phyloP scores from a whole-genome alignment of 1,140 invertebrate genomes.

The Bradysia coprophila region DNA sequence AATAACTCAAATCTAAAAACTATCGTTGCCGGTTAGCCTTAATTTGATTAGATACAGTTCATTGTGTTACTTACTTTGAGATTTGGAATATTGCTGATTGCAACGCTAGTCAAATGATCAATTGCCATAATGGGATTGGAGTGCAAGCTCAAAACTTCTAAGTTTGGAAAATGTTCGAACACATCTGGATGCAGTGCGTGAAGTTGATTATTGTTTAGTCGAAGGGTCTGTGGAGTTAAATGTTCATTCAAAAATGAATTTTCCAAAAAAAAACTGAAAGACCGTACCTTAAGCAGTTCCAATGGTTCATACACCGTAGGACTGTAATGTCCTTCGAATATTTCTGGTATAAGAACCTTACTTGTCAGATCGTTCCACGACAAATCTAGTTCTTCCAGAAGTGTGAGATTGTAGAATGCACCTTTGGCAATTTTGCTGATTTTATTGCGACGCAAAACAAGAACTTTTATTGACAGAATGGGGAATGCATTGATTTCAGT shows the following conservation, averaged over 20 bases:
- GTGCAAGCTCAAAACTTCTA: constrained; percentile 43
- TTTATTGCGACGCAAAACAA: constrained; percentile 28
- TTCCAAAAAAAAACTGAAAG: neutral
- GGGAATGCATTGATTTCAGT: constrained; percentile 13
- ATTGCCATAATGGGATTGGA: constrained; percentile 44
- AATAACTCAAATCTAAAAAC: constrained; percentile 45
- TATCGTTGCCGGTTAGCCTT: constrained; percentile 12
- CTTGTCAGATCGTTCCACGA: constrained; percentile 43
- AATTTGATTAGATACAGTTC: constrained; percentile 3
- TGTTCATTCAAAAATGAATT: neutral
- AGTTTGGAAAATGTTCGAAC: constrained; percentile 44
- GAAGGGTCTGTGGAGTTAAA: constrained; percentile 22
- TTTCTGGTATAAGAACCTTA: constrained; percentile 32
- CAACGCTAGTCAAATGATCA: constrained; percentile 34
- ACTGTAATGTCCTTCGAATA: constrained; percentile 43
- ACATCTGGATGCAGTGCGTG: constrained; percentile 43
- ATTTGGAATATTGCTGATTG: constrained; percentile 36
- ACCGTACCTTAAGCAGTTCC: constrained; percentile 28
- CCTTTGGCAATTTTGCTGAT: constrained; percentile 35
- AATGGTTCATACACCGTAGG: constrained; percentile 37
- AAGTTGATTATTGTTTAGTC: constrained; percentile 42
- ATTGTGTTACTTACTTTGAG: constrained; percentile 33
- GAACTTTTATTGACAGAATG: constrained; percentile 22
- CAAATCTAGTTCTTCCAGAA: constrained; percentile 41
- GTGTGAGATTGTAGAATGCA: constrained; percentile 39